phyloP scores from a whole-genome alignment of 2,797 vertebrate species.

The Poeciliopsis infans region DNA sequence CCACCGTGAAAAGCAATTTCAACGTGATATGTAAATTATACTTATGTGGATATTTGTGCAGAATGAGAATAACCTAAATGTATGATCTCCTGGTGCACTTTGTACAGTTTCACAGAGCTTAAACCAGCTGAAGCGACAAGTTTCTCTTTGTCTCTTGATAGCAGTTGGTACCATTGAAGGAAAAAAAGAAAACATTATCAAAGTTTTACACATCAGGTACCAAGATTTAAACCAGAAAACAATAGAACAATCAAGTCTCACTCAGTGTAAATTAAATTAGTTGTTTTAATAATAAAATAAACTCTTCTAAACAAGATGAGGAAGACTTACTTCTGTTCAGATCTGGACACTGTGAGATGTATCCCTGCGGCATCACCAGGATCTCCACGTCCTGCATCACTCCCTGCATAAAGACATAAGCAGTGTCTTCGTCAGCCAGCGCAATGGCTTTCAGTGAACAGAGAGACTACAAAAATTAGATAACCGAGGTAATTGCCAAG shows the following conservation, averaged over 20 bases:
- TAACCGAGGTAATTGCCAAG: constrained; percentile 32
- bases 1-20: neutral
- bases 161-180: neutral
- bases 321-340: constrained; percentile 94
- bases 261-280: neutral
- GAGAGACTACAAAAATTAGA: constrained; percentile 14
- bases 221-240: neutral
- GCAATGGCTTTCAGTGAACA: constrained; percentile 17
- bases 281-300: neutral
- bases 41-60: neutral
- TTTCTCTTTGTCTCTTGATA: neutral
- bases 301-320: constrained; percentile 38
- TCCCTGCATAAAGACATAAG: constrained; percentile 79
- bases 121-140: too few species aligned
- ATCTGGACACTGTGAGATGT: constrained; percentile 97
- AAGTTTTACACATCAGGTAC: neutral
- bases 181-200: neutral
- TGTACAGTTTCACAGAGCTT: neutral
- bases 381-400: constrained; percentile 97
- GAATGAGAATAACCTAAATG: neutral
- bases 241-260: neutral
- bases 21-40: neutral
- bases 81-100: neutral
- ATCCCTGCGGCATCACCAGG: constrained; percentile 97
- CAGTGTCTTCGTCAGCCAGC: constrained; percentile 23